Evolutionary conservation across 1,140 invertebrate genomes (phyloP).

Genomic region (Eufriesea mexicana): DNA sequence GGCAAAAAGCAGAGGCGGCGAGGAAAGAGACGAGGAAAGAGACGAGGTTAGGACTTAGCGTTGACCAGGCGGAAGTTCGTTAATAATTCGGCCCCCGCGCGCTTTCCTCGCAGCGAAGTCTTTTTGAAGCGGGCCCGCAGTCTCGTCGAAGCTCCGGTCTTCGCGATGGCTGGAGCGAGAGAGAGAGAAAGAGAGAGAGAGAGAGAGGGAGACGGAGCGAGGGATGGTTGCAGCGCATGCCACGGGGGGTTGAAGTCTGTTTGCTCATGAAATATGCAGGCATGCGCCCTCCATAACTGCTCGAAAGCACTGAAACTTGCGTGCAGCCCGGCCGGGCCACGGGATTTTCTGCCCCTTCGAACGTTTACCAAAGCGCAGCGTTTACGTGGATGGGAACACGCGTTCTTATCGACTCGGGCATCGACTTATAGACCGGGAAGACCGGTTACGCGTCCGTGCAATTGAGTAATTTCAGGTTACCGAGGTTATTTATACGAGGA

Average conservation of each 20-base stretch:
- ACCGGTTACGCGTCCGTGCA: background rate
- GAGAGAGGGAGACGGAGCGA: background rate
- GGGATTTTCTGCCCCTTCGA: constrained; percentile 72
- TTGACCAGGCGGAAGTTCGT: constrained; percentile 49
- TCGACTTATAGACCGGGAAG: constrained; percentile 13
- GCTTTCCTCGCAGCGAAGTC: constrained; percentile 54
- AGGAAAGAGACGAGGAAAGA: background rate
- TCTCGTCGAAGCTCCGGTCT: constrained; percentile 51
- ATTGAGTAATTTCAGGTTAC: background rate
- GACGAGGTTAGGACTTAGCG: constrained; percentile 7
- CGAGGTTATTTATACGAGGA: no score
- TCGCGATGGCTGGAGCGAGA: background rate
- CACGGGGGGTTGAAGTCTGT: constrained; percentile 73
- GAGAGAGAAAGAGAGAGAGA: background rate
- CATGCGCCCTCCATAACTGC: constrained; percentile 76
- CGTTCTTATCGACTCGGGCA: constrained; percentile 30
- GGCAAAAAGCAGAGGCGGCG: no score
- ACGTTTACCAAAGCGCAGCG: constrained; percentile 49
- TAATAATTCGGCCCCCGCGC: constrained; percentile 49
- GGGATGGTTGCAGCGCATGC: constrained; percentile 63
- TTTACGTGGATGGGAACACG: constrained; percentile 30
- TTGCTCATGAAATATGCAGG: constrained; percentile 81
- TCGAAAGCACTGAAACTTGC: constrained; percentile 75
- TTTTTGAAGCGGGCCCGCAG: constrained; percentile 54
- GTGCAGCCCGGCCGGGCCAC: constrained; percentile 72